phyloP scores from a whole-genome alignment of 92 coral and sea anemone genomes.

The Parazoanthus atlanticus region DNA sequence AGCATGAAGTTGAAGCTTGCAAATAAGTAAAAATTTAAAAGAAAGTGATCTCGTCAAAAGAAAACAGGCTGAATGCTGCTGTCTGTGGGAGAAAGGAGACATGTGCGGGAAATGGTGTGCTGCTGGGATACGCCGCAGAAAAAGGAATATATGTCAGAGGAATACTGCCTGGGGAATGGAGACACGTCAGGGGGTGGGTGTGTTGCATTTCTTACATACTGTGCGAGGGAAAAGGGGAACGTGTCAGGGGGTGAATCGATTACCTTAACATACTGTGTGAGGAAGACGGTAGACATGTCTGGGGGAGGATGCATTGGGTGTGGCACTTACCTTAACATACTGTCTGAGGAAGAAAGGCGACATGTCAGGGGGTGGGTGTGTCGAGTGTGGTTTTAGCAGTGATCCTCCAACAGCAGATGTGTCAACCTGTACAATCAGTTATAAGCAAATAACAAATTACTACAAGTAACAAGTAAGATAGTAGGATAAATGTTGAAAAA shows the following conservation, averaged over 20 bases:
- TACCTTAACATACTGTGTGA: conserved; percentile 87
- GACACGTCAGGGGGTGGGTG: conserved; percentile 87
- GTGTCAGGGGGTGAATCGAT: conserved; percentile 61
- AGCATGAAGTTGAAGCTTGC: too few relatives aligned
- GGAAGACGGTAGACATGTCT: conserved; percentile 78
- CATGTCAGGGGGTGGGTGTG: conserved; percentile 95
- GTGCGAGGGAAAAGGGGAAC: conserved; percentile 95
- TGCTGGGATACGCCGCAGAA: neutral
- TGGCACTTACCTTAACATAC: conserved; percentile 85
- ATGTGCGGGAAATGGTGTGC: conserved; percentile 55
- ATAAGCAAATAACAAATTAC: neutral
- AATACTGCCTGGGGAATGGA: conserved; percentile 73
- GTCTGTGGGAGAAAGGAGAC: too few relatives aligned
- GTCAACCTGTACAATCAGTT: conserved; percentile 63
- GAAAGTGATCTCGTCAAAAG: too few relatives aligned
- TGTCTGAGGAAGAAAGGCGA: conserved; percentile 97
- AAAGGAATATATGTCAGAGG: conserved; percentile 84
- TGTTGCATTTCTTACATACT: conserved; percentile 81
- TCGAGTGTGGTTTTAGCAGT: conserved; percentile 84
- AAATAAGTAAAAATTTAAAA: too few relatives aligned
- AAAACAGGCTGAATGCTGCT: too few relatives aligned
- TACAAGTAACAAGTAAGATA: too few relatives aligned
- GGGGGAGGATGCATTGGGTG: conserved; percentile 53
- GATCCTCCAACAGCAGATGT: conserved; percentile 72
- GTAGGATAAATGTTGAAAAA: neutral